Base-by-base conservation (phyloP, 1,140 invertebrate species). In the Episyrphus balteatus region DNA sequence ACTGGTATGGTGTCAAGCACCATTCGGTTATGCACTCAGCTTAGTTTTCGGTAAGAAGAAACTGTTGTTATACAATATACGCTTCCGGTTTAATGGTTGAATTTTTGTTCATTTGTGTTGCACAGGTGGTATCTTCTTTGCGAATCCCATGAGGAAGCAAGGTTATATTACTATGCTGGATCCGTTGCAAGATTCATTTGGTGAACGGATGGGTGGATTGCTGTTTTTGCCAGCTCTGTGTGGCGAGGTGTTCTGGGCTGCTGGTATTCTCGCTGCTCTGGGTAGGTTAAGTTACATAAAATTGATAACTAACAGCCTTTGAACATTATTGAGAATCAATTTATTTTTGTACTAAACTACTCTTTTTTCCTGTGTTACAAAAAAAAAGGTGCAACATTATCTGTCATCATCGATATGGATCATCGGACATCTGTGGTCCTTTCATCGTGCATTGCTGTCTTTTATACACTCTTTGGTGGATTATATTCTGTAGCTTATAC, bases 151-250 rank as follows among this genome's bases (percentile, higher is more conserved):
- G 95, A 76, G 96, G 53, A 80, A 88, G 68, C 87, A 96, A 70
- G 94, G 93, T 44, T 98, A 98, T 73, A 84, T 98, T 37, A 99
- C 96, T 9, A 98, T 99, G 95, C 70, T 99, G 71, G 96, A 99
- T 74, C 95, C 95, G 2, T 83, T 99, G 55, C 92, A 96, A 72
- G 87, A 92, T 58, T 85, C 86, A 18, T 98, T 96, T 69, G 96
- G 96, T 10, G 86, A 91, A 64, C 76, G 93, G 51, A 98, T 98
- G 90, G 94, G 95, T 19, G 95, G 93, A 1, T 72, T 98, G 17
- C 75, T 99, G 40, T 98, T 97, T 68, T 74, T 99, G 55, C 95
- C 96, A 26, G 95, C 96, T 1, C 79, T 99, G 1, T 87, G 93
- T 52, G 96, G 96, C 2, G 96, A 99, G 71, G 88, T 96, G 1